These are phyloP conservation scores for Channa striata DNA, from an alignment of 2,797 vertebrate genomes.

Conservation along the genomic window DNA sequence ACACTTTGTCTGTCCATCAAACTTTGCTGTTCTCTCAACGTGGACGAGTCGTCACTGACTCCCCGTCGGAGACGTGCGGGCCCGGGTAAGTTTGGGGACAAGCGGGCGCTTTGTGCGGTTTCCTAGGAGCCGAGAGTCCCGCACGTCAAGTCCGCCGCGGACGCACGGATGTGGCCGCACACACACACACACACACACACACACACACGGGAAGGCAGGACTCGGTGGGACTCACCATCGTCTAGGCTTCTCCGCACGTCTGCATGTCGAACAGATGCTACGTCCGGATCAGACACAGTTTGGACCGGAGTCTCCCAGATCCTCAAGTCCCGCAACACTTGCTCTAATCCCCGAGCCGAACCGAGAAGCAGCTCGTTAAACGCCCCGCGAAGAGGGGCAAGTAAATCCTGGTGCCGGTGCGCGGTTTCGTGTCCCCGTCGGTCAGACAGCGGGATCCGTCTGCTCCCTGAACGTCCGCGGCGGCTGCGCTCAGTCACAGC, in stretches of 20 bases:
- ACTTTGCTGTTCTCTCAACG: too few relatives aligned
- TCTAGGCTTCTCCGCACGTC: neutral
- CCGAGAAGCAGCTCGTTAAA: slow-evolving; percentile 2
- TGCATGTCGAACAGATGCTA: slow-evolving; percentile 16
- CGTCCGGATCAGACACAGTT: slow-evolving; percentile 26
- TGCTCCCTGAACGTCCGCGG: slow-evolving; percentile 18
- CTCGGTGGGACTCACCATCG: slow-evolving; percentile 41
- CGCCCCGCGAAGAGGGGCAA: slow-evolving; percentile 12
- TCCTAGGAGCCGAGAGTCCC: neutral
- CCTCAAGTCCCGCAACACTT: slow-evolving; percentile 28
- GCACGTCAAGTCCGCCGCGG: slow-evolving; percentile 12
- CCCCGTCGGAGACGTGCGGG: neutral
- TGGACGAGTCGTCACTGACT: too few relatives aligned
- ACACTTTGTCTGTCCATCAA: too few relatives aligned
- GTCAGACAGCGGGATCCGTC: slow-evolving; percentile 1
- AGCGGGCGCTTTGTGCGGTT: neutral
- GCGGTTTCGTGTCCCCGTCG: slow-evolving; percentile 11
- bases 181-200: neutral
- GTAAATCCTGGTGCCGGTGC: slow-evolving; percentile 21
- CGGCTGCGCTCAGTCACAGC: slow-evolving; percentile 24
- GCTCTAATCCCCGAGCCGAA: slow-evolving; percentile 18
- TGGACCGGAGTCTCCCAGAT: slow-evolving; percentile 32
- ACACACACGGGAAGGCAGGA: neutral
- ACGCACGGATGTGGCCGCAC: slow-evolving; percentile 3
- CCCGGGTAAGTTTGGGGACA: neutral